Percentiles rank a stretch among this genome's conserved stretches.
Conservation (phyloP, 2,797 vertebrate species). For the Limosa lapponica region DNA sequence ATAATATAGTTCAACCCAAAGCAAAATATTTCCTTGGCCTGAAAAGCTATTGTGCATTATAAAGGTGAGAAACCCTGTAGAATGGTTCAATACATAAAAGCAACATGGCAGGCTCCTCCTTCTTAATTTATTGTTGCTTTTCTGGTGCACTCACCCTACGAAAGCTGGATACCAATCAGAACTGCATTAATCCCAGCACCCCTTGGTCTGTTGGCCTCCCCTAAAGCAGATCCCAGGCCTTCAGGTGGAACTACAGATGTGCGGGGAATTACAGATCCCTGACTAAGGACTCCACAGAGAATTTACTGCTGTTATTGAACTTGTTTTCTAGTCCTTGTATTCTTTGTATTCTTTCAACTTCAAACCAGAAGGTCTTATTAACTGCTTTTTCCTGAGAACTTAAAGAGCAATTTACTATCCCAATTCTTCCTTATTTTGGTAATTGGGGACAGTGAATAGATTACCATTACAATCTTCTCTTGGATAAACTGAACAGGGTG, state of each 20-base stretch:
- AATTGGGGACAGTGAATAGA: not conserved
- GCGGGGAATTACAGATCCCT: not conserved
- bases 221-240: not conserved
- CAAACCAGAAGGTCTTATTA: not conserved
- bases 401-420: not conserved
- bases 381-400: not conserved
- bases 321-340: not conserved
- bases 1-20: not conserved
- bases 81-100: not conserved
- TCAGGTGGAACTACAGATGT: not conserved
- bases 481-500: not conserved
- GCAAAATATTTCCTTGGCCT: not conserved
- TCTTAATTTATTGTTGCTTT: not conserved
- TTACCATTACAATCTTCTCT: not conserved
- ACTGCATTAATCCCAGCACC: not conserved
- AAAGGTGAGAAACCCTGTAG: not conserved
- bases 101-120: not conserved
- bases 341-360: not conserved
- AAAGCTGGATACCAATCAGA: not conserved
- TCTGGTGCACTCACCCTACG: not conserved
- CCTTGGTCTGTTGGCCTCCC: not conserved
- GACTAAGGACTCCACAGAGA: not conserved
- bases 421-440: not conserved
- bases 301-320: not conserved
- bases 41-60: not conserved